Percentiles rank a stretch among this genome's conserved stretches.
These are phyloP conservation scores for Mesitornis unicolor DNA, from an alignment of 2,113 vertebrate genomes.

Conservation along the genomic window DNA sequence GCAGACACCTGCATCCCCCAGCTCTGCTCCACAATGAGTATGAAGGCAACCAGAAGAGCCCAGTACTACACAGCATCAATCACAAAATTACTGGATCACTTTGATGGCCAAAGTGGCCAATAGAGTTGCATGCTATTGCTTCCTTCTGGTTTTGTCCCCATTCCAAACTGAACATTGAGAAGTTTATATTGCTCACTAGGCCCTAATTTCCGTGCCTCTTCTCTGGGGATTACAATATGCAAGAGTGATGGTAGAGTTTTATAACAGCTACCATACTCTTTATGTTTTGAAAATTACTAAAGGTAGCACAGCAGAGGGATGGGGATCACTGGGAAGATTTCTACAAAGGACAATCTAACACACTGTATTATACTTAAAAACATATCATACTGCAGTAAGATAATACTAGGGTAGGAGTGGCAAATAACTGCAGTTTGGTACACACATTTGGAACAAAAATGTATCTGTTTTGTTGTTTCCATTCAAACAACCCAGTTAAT, in stretches of 20 bases:
- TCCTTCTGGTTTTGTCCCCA: neutral
- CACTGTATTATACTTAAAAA: neutral
- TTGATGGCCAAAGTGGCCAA: neutral
- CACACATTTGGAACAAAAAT: neutral
- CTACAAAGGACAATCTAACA: neutral
- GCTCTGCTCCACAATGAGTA: neutral
- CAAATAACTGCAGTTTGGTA: neutral
- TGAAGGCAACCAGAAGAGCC: neutral
- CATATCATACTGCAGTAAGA: neutral
- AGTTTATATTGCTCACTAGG: neutral
- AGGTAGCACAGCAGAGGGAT: neutral
- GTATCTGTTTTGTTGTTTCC: neutral
- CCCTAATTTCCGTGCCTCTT: neutral
- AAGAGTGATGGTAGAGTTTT: neutral
- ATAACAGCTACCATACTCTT: neutral
- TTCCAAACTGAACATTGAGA: neutral
- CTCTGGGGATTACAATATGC: neutral
- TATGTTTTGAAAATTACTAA: neutral
- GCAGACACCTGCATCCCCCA: neutral
- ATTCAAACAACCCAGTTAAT: conserved; percentile 27
- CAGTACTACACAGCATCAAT: neutral
- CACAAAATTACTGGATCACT: neutral
- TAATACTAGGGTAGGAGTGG: neutral
- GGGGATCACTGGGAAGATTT: neutral
- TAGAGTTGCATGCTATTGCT: neutral